Conservation (phyloP, 2,888 invertebrate genomes). For the Drosophila nr. perissopoda region DNA sequence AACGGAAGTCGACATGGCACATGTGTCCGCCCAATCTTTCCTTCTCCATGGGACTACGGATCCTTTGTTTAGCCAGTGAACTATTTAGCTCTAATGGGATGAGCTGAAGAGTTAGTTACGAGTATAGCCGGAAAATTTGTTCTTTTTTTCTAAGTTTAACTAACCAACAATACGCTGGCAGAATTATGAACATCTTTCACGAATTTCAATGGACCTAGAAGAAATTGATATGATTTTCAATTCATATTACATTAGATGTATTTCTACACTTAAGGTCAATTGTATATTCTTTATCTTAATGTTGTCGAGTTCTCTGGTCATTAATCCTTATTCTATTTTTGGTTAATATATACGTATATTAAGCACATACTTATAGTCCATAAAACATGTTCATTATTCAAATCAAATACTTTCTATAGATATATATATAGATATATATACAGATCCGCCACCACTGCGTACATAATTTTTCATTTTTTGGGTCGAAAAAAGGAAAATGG, state of each 20-base stretch:
- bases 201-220: background rate
- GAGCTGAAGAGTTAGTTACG: slow-evolving; percentile 40
- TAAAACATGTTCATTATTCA: slow-evolving; percentile 24
- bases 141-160: slow-evolving; percentile 17
- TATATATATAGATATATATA: too few species aligned
- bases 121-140: slow-evolving; percentile 16
- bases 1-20: slow-evolving; percentile 55
- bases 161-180: background rate
- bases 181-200: background rate
- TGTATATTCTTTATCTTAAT: background rate
- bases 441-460: slow-evolving; percentile 15
- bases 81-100: slow-evolving; percentile 48
- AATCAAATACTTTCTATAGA: background rate
- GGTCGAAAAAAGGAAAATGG: slow-evolving; percentile 28
- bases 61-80: slow-evolving; percentile 12
- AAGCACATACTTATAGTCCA: background rate
- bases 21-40: slow-evolving; percentile 31
- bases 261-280: background rate
- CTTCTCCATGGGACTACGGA: background rate
- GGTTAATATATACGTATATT: background rate
- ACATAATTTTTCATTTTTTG: slow-evolving; percentile 54
- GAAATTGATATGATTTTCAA: background rate
- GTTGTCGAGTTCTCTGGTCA: background rate
- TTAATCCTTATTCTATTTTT: background rate
- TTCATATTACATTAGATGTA: background rate